phyloP scores from a whole-genome alignment of 1,140 invertebrate species.

The Prorops nasuta region DNA sequence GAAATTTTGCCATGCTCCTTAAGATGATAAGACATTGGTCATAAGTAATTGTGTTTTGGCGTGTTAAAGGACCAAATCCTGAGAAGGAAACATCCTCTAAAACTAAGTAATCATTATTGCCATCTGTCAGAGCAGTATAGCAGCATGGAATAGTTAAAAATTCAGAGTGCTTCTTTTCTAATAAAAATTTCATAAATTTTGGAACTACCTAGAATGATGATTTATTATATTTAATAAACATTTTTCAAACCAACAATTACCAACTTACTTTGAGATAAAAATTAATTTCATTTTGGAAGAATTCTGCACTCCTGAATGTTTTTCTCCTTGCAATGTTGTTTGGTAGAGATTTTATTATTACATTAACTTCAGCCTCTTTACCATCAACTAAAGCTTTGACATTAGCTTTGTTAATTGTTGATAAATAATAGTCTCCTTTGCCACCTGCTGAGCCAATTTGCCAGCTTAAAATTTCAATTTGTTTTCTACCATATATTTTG shows the following conservation, averaged over 20 bases:
- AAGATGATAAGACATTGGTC: constrained; percentile 58
- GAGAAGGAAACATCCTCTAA: constrained; percentile 63
- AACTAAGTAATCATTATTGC: constrained; percentile 65
- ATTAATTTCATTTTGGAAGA: constrained; percentile 67
- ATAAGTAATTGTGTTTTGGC: constrained; percentile 58
- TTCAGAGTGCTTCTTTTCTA: constrained; percentile 25
- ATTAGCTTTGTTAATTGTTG: constrained; percentile 60
- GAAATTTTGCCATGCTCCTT: constrained; percentile 64
- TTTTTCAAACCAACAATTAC: neutral
- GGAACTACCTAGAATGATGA: constrained; percentile 35
- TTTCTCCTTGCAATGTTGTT: constrained; percentile 62
- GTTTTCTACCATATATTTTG: constrained; percentile 39
- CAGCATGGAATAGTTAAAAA: constrained; percentile 51
- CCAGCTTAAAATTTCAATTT: constrained; percentile 53
- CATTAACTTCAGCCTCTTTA: constrained; percentile 41
- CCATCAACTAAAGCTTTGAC: constrained; percentile 49
- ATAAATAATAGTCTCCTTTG: constrained; percentile 69
- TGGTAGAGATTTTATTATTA: constrained; percentile 66
- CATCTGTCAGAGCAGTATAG: constrained; percentile 59
- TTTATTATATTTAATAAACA: constrained; percentile 9
- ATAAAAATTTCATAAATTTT: constrained; percentile 38
- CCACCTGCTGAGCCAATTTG: constrained; percentile 46
- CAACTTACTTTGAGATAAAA: constrained; percentile 63
- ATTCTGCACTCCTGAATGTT: constrained; percentile 65
- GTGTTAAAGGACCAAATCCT: constrained; percentile 54